phyloP scores from a whole-genome alignment of 2,113 vertebrate genomes.

The Tragelaphus buxtoni region DNA sequence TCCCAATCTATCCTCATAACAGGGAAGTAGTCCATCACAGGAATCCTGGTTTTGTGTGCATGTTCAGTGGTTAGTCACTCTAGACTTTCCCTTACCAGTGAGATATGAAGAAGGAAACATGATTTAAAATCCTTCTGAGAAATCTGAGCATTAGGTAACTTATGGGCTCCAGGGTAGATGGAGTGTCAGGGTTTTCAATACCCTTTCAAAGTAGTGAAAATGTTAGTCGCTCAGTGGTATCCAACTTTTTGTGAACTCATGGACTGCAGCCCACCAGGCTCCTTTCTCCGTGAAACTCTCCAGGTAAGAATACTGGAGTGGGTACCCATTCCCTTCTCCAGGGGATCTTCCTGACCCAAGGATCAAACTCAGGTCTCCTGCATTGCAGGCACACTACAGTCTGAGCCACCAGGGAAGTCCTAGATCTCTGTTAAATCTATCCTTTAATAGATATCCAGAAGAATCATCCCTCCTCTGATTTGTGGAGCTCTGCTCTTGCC shows the following conservation, averaged over 20 bases:
- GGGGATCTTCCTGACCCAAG: background rate
- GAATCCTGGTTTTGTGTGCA: background rate
- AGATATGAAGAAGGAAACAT: conserved; percentile 53
- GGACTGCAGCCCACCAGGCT: background rate
- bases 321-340: background rate
- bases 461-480: background rate
- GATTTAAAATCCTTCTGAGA: conserved; percentile 44
- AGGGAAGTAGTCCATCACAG: conserved; percentile 24
- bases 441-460: background rate
- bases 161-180: background rate
- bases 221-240: background rate
- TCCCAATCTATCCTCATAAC: background rate
- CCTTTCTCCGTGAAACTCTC: background rate
- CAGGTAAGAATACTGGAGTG: background rate
- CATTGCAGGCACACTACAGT: background rate
- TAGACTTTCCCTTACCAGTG: conserved; percentile 40
- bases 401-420: background rate
- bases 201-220: background rate
- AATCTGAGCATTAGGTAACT: background rate
- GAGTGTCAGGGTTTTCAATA: conserved; percentile 17
- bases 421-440: background rate
- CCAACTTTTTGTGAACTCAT: background rate
- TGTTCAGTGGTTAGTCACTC: background rate
- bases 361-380: background rate
- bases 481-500: background rate